These are phyloP conservation scores for Xiphydria camelus DNA, from an alignment of 2,888 invertebrate species.

Conservation along the genomic window DNA sequence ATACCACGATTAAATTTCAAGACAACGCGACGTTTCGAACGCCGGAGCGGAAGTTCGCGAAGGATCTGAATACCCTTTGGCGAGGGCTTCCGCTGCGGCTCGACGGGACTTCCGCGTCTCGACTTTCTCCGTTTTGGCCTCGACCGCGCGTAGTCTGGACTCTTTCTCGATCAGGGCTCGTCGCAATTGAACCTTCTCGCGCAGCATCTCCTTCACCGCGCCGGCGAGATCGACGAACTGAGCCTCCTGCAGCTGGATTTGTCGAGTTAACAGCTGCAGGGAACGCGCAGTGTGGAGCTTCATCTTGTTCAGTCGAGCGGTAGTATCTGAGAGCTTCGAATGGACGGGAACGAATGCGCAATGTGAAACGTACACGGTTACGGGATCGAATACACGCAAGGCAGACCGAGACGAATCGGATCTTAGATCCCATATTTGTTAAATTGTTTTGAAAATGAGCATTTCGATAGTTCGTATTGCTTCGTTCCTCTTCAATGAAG, in stretches of 20 bases:
- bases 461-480: too few species aligned
- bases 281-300: constrained; percentile 30
- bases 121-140: constrained; percentile 29
- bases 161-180: constrained; percentile 32
- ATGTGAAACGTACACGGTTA: too few species aligned
- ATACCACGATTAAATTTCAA: constrained; percentile 5
- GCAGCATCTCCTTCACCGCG: constrained; percentile 33
- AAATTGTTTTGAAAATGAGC: too few species aligned
- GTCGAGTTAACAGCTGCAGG: constrained; percentile 32
- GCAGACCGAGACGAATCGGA: too few species aligned
- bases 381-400: too few species aligned
- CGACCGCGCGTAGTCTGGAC: constrained; percentile 21
- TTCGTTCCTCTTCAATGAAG: too few species aligned
- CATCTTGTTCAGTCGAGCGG: constrained; percentile 24
- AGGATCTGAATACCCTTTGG: constrained; percentile 15
- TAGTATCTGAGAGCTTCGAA: constrained; percentile 26
- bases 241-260: constrained; percentile 35
- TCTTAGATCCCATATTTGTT: too few species aligned
- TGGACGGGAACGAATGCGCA: not conserved
- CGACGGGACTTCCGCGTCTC: constrained; percentile 30
- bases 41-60: constrained; percentile 7
- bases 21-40: constrained; percentile 1
- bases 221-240: constrained; percentile 38
- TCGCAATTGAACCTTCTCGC: constrained; percentile 37
- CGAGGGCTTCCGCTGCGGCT: too few species aligned